phyloP scores from a whole-genome alignment of 2,797 vertebrate genomes.

The Coilia nasus region DNA sequence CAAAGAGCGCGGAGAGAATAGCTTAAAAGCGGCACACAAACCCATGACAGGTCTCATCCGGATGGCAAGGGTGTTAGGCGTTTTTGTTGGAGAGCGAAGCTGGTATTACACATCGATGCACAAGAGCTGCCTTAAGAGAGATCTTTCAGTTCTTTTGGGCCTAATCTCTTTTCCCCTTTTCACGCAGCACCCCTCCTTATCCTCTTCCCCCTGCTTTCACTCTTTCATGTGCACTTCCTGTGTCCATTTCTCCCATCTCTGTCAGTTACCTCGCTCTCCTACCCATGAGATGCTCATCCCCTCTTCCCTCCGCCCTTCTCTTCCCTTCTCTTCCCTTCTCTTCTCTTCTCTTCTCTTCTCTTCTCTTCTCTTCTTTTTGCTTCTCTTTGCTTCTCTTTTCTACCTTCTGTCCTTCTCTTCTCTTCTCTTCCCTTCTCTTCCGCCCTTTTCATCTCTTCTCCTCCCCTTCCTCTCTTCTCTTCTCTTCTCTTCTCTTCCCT shows the following conservation, averaged over 20 bases:
- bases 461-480: too few relatives aligned
- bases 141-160: constrained; percentile 26
- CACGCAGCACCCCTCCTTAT: background rate
- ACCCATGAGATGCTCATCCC: constrained; percentile 28
- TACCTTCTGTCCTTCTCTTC: background rate
- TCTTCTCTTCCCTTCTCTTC: background rate
- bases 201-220: background rate
- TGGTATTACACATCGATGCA: constrained; percentile 25
- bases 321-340: background rate
- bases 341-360: background rate
- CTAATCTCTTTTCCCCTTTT: constrained; percentile 21
- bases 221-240: background rate
- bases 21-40: constrained; percentile 38
- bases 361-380: background rate
- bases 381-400: background rate
- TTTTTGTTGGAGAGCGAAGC: constrained; percentile 2
- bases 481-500: too few relatives aligned
- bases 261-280: background rate
- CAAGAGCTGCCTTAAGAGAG: constrained; percentile 19
- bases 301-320: too few relatives aligned
- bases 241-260: background rate
- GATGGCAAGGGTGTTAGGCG: constrained; percentile 35
- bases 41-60: constrained; percentile 51
- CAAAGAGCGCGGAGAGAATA: constrained; percentile 61
- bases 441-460: too few relatives aligned